These are phyloP conservation scores for Pogonomyrmex barbatus DNA, from an alignment of 1,140 invertebrate species.

Conservation along the genomic window DNA sequence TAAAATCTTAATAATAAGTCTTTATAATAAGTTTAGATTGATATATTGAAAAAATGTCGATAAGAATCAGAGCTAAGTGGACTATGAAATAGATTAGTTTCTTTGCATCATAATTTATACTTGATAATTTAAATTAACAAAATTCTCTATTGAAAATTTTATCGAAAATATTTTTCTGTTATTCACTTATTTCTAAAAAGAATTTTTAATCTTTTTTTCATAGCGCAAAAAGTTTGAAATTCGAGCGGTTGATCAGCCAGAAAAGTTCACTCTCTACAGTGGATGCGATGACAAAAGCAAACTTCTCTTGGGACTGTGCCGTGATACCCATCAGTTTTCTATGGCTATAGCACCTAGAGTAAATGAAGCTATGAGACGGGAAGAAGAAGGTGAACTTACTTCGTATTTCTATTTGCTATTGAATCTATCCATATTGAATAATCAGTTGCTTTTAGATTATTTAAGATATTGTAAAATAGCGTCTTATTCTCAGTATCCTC, in stretches of 20 bases:
- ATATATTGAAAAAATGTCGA: too few species aligned
- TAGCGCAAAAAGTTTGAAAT: conserved; percentile 98
- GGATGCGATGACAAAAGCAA: conserved; percentile 96
- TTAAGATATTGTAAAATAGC: neutral
- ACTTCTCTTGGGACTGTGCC: conserved; percentile 94
- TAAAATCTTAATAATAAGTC: too few species aligned
- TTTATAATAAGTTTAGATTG: too few species aligned
- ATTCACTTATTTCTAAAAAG: neutral
- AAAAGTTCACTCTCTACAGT: conserved; percentile 95
- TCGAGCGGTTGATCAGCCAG: conserved; percentile 91
- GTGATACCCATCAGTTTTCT: conserved; percentile 97
- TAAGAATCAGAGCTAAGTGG: too few species aligned
- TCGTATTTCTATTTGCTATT: neutral
- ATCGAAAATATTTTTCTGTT: neutral
- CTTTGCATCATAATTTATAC: neutral
- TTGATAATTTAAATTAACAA: neutral
- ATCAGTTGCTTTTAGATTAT: neutral
- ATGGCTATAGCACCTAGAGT: conserved; percentile 95
- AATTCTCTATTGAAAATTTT: neutral
- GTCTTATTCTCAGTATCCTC: neutral
- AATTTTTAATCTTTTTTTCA: conserved; percentile 59
- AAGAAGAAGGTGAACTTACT: conserved; percentile 89
- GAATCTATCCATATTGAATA: neutral
- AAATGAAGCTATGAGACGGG: conserved; percentile 91
- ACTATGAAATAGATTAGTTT: neutral